Evolutionary conservation across 1,140 invertebrate genomes (phyloP), one percentile per base, ranked within the genome.

Genomic region (Choristoneura fumiferana): DNA sequence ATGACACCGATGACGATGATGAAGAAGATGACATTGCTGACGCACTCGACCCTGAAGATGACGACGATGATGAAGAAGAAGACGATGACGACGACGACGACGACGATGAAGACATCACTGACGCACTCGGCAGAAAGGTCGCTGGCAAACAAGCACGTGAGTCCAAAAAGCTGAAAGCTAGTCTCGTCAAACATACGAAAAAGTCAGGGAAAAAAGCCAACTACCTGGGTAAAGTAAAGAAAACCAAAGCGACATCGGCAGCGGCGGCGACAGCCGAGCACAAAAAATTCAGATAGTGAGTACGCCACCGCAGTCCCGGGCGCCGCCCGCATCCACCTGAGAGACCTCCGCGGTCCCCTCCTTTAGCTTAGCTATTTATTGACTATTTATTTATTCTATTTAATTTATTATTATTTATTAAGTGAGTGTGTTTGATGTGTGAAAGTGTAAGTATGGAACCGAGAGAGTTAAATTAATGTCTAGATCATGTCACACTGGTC

Each of bases 71-170:
- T 34, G 91, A 91, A 53, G 92, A 92, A 39, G 92, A 94, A 15
- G 93, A 93, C 17, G 94, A 94, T 33, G 94, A 95, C 8, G 94
- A 94, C 45, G 93, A 94, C 63, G 94, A 94, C 53, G 92, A 92
- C 34, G 93, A 92, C 63, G 91, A 93, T 53, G 92, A 93, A 59
- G 91, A 92, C 71, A 88, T 92, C 55, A 91, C 90, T 63, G 90
- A 92, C 64, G 90, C 91, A 56, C 92, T 94, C 75, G 92, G 94
- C 77, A 92, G 86, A 69, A 86, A 84, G 45, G 71, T 65, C 71
- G 65, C 69, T 39, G 76, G 87, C 70, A 87, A 89, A 84, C 90
- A 90, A 73, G 91, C 94, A 95, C 94, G 95, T 95, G 94, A 95
- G 94, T 95, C 94, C 76, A 95, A 94, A 93, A 92, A 92, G 85